Evolutionary conservation across 2,113 vertebrate genomes (phyloP).

Genomic region (Halcyon malimbica): DNA sequence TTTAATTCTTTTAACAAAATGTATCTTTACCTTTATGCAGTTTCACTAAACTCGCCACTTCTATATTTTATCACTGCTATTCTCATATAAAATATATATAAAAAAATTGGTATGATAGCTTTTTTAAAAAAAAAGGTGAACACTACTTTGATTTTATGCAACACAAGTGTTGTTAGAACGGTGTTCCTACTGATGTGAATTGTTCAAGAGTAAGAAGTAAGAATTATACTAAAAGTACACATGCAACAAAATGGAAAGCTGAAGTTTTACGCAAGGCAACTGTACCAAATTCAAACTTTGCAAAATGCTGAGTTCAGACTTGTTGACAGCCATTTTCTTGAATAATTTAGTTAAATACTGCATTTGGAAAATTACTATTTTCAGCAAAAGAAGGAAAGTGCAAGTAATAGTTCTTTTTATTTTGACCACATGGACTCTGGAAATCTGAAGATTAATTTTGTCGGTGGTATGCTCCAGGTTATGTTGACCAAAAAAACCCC

Average conservation of each 20-base stretch:
- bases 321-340: not conserved
- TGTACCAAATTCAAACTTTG: conserved; percentile 40
- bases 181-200: not conserved
- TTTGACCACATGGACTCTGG: not conserved
- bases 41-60: not conserved
- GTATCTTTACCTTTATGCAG: not conserved
- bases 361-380: not conserved
- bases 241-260: not conserved
- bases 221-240: not conserved
- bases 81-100: no score
- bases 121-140: not conserved
- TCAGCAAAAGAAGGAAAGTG: not conserved
- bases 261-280: not conserved
- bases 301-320: conserved; percentile 59
- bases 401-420: conserved; percentile 56
- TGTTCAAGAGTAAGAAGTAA: not conserved
- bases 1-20: not conserved
- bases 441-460: conserved; percentile 37
- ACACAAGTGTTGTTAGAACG: not conserved
- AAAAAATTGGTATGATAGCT: not conserved
- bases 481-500: not conserved
- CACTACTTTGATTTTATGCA: not conserved
- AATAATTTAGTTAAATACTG: not conserved
- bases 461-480: not conserved
- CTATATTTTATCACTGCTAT: not conserved